Percentiles rank a stretch among this genome's conserved stretches.
These are phyloP conservation scores for Mus spicilegus DNA, from an alignment of 2,113 vertebrate species.

Conservation along the genomic window DNA sequence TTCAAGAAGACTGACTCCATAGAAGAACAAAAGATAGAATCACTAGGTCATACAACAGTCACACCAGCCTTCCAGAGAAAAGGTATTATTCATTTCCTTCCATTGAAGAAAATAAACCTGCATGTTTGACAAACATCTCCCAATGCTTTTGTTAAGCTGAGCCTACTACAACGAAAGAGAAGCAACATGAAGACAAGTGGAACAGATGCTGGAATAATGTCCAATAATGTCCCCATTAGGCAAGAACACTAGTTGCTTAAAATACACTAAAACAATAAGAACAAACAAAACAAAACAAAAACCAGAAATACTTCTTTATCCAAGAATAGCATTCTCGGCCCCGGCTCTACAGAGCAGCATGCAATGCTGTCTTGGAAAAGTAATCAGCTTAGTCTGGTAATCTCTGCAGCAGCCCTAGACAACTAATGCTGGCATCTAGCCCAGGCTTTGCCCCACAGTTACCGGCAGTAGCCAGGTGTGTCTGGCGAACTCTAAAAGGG, in stretches of 20 bases:
- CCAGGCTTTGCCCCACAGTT: too few relatives aligned
- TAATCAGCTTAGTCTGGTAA: background rate
- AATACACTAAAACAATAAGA: too few relatives aligned
- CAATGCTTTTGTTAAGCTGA: background rate
- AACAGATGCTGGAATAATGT: background rate
- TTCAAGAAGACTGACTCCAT: background rate
- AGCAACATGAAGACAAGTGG: background rate
- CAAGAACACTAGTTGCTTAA: background rate
- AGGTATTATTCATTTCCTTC: background rate
- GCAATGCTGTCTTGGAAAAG: background rate
- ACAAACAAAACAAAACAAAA: too few relatives aligned
- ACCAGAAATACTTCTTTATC: background rate
- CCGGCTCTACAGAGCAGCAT: background rate
- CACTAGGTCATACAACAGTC: background rate
- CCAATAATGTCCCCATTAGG: background rate
- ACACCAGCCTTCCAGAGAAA: background rate
- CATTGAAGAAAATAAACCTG: background rate
- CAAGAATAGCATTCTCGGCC: background rate
- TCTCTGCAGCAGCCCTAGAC: background rate
- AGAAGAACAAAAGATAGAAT: background rate
- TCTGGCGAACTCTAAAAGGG: too few relatives aligned
- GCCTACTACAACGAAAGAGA: background rate
- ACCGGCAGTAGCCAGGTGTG: too few relatives aligned
- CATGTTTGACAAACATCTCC: background rate
- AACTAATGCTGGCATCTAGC: background rate